Conservation (phyloP, 1,140 invertebrate genomes). For the Drusus annulatus region DNA sequence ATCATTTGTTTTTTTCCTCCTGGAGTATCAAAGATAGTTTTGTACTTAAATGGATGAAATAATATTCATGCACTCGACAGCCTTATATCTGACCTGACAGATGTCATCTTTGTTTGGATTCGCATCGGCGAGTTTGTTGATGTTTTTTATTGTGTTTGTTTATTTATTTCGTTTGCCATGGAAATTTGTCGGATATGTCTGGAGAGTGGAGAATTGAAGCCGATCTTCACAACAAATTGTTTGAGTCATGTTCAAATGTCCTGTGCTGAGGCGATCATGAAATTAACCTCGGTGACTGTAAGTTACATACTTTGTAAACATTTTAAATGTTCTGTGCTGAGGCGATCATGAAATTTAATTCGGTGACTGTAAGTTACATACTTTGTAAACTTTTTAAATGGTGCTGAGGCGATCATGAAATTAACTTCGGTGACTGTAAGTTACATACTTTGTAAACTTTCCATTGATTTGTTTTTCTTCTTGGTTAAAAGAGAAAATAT, state of each 20-base stretch:
- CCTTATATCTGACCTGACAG: background rate
- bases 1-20: too few relatives aligned
- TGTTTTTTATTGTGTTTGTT: background rate
- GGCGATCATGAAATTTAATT: conserved; percentile 46
- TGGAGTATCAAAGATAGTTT: too few relatives aligned
- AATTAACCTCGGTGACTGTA: conserved; percentile 38
- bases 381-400: conserved; percentile 21
- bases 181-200: conserved; percentile 52
- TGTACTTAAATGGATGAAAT: too few relatives aligned
- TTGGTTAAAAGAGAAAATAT: background rate
- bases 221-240: conserved; percentile 51
- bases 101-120: background rate
- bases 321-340: conserved; percentile 48
- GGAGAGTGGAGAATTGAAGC: conserved; percentile 49
- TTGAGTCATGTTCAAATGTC: conserved; percentile 44
- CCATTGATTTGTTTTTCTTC: background rate
- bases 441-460: background rate
- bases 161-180: conserved; percentile 15
- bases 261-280: conserved; percentile 48
- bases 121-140: background rate
- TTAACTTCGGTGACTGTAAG: conserved; percentile 39
- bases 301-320: background rate
- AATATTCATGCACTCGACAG: too few relatives aligned
- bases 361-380: conserved; percentile 17
- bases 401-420: conserved; percentile 47